Percentiles rank a stretch among this genome's conserved stretches.
Conservation (phyloP, 2,888 invertebrate species). For the Autographa gamma region DNA sequence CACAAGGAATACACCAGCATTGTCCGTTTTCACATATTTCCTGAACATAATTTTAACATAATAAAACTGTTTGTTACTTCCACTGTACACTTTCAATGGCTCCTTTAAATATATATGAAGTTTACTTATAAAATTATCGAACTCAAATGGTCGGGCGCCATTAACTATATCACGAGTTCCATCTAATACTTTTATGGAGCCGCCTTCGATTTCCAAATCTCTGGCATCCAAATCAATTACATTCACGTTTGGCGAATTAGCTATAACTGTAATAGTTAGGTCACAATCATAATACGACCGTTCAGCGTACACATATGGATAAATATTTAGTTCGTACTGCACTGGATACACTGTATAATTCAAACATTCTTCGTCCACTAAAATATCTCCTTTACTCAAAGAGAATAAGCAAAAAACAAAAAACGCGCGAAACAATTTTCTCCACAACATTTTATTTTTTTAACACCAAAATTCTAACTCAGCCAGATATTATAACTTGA, state of each 20-base stretch:
- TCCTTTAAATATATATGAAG: slow-evolving; percentile 76
- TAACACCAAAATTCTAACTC: neutral
- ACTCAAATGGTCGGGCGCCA: slow-evolving; percentile 73
- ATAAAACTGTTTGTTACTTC: slow-evolving; percentile 69
- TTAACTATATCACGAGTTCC: slow-evolving; percentile 74
- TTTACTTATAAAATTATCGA: slow-evolving; percentile 70
- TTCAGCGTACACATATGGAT: slow-evolving; percentile 71
- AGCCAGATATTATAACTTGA: neutral
- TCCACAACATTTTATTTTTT: slow-evolving; percentile 39
- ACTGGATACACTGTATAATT: slow-evolving; percentile 85
- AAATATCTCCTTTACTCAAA: slow-evolving; percentile 67
- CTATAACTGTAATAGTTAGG: slow-evolving; percentile 79
- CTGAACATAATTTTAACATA: slow-evolving; percentile 74
- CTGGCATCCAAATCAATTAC: slow-evolving; percentile 78
- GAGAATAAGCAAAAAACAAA: slow-evolving; percentile 64
- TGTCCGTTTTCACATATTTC: slow-evolving; percentile 69
- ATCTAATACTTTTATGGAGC: slow-evolving; percentile 71
- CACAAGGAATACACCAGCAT: slow-evolving; percentile 75
- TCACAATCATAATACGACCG: slow-evolving; percentile 79
- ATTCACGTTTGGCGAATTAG: slow-evolving; percentile 76
- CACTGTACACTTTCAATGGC: slow-evolving; percentile 71
- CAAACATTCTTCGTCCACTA: slow-evolving; percentile 80
- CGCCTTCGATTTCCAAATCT: slow-evolving; percentile 71
- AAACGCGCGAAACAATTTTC: slow-evolving; percentile 62
- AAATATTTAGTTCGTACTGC: slow-evolving; percentile 80